Conservation (phyloP, 2,888 invertebrate genomes). For the Melieria omissa region DNA sequence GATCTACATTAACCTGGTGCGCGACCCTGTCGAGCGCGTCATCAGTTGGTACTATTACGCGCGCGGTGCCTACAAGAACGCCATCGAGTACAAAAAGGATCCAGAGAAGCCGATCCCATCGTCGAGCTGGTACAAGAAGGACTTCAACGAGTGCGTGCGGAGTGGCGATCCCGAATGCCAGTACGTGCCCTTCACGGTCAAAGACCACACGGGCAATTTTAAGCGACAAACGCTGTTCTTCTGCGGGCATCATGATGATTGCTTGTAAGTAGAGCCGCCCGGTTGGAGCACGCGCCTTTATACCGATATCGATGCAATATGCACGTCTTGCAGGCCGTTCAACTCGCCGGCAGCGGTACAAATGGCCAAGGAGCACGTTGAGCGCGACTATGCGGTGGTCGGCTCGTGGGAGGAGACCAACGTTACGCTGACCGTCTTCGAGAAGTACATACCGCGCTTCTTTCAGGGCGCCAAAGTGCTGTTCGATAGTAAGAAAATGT, state of each 20-base stretch:
- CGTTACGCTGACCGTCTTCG: conserved; percentile 82
- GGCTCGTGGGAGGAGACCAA: conserved; percentile 90
- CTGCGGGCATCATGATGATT: conserved; percentile 84
- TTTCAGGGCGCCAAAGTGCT: conserved; percentile 80
- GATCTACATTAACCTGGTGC: conserved; percentile 86
- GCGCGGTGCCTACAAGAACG: conserved; percentile 87
- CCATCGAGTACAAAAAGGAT: conserved; percentile 76
- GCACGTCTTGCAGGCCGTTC: conserved; percentile 75
- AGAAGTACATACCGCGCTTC: conserved; percentile 85
- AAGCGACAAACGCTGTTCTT: conserved; percentile 69
- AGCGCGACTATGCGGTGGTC: conserved; percentile 86
- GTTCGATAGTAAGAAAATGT: conserved; percentile 76
- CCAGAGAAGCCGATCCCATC: conserved; percentile 71
- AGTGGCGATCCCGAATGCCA: conserved; percentile 81
- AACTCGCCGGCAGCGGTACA: conserved; percentile 84
- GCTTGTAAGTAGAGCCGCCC: conserved; percentile 72
- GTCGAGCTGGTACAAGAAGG: conserved; percentile 63
- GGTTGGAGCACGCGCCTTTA: neutral
- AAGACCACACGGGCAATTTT: conserved; percentile 84
- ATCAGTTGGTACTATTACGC: conserved; percentile 92
- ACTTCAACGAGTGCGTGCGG: conserved; percentile 84
- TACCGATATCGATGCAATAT: neutral
- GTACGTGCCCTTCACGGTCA: conserved; percentile 76
- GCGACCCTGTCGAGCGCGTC: conserved; percentile 86
- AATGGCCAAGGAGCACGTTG: conserved; percentile 84